phyloP scores from a whole-genome alignment of 92 coral and sea anemone species.

The Bergia puertoricense region DNA sequence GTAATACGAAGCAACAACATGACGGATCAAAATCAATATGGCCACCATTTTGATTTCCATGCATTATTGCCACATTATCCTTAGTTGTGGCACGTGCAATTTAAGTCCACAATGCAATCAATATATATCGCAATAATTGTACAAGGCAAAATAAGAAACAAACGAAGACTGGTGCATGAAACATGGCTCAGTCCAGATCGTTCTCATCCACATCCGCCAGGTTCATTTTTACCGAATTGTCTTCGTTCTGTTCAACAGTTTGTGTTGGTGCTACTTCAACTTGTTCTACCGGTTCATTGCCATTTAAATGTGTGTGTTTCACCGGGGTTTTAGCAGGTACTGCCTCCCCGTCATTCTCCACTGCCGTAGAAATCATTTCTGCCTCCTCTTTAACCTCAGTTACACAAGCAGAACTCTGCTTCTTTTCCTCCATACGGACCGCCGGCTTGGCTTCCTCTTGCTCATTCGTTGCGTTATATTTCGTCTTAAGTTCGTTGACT shows the following conservation, averaged over 20 bases:
- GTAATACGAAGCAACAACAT: too few species aligned
- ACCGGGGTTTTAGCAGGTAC: not conserved
- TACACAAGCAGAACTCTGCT: not conserved
- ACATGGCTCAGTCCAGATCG: slow-evolving; percentile 28
- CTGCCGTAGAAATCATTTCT: not conserved
- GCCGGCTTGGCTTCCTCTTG: slow-evolving; percentile 23
- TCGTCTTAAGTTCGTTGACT: not conserved
- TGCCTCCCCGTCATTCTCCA: not conserved
- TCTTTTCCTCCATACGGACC: too few species aligned
- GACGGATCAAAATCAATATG: too few species aligned
- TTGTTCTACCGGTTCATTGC: not conserved
- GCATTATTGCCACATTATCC: too few species aligned
- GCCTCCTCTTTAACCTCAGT: slow-evolving; percentile 2
- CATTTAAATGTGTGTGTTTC: not conserved
- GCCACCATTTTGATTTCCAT: too few species aligned
- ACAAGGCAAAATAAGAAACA: not conserved
- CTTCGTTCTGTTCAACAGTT: not conserved
- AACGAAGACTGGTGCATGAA: not conserved
- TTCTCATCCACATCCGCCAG: slow-evolving; percentile 36
- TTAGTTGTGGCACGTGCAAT: too few species aligned
- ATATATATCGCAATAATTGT: too few species aligned
- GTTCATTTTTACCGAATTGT: not conserved
- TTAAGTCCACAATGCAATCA: too few species aligned
- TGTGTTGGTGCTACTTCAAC: not conserved
- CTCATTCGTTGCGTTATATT: not conserved